Conservation (phyloP, 1,140 invertebrate species). For the Nephotettix cincticeps region DNA sequence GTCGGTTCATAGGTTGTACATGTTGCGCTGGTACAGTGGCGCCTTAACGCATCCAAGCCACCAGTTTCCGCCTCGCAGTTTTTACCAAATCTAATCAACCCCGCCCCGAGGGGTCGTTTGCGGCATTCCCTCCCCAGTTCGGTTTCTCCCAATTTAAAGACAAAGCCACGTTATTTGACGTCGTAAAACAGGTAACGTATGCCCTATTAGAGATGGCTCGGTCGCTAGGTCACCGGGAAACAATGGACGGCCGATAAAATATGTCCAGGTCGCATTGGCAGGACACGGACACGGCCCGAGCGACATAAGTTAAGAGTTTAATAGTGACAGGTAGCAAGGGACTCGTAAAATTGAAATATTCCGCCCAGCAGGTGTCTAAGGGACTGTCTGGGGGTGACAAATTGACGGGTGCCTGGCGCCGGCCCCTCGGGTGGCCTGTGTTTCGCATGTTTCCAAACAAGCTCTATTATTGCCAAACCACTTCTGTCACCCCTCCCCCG, state of each 20-base stretch:
- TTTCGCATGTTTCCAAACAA: slow-evolving; percentile 23
- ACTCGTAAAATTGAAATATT: slow-evolving; percentile 28
- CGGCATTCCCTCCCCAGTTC: too few species aligned
- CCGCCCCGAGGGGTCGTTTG: not conserved
- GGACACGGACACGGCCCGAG: not conserved
- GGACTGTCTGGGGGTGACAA: slow-evolving; percentile 21
- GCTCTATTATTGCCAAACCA: slow-evolving; percentile 18
- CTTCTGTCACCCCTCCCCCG: not conserved
- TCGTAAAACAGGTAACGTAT: slow-evolving; percentile 1
- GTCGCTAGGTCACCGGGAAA: not conserved
- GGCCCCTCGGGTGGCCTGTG: not conserved
- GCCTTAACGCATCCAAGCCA: too few species aligned
- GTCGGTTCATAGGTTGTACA: too few species aligned
- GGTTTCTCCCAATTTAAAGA: slow-evolving; percentile 5
- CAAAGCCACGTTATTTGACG: not conserved
- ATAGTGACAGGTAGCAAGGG: slow-evolving; percentile 23
- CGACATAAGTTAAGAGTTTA: slow-evolving; percentile 26
- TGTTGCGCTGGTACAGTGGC: too few species aligned
- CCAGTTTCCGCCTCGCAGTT: too few species aligned
- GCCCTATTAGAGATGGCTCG: not conserved
- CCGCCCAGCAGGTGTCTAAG: slow-evolving; percentile 3
- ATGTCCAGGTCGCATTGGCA: not conserved
- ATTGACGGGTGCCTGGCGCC: slow-evolving; percentile 21
- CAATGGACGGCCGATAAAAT: slow-evolving; percentile 14
- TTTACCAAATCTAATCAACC: not conserved